Base-by-base conservation (phyloP, 2,797 vertebrate species). In the Danio tinwini region DNA sequence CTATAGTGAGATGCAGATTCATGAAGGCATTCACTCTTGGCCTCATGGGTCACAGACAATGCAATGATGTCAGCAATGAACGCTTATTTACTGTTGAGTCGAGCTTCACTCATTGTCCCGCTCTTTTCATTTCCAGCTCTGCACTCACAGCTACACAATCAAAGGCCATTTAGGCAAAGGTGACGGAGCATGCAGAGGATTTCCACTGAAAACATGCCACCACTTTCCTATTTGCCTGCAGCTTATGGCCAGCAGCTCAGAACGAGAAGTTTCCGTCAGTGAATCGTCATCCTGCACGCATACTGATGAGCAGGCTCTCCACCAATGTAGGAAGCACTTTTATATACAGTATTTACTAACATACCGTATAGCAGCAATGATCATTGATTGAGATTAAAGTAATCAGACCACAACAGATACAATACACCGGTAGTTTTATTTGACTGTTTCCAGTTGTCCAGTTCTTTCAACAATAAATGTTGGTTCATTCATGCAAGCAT, bases 21-120 rank as follows among this genome's bases (percentile, higher is more conserved):
- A 29, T 29, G 29, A 29, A 29, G 29, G n/a, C 29, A 29, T 29
- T 3, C 74, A 78, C 83, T 77, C 84, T 78, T 81, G 84, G 81
- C 80, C 91, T 89, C 92, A 93, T 93, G 93, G 91, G 87, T 92
- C 89, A 88, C 81, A 82, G 85, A 94, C 93, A 93, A 94, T 93
- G 88, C 91, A 91, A 90, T 94, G 95, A 96, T 94, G 95, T 96
- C 95, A 95, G 93, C 93, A 94, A 94, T 94, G 94, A 93, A 91
- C 90, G 93, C 91, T 94, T 94, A 94, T 94, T 96, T 96, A 94
- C 93, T 94, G 93, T 95, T 95, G 93, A 95, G 94, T 95, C 95
- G 94, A 95, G 92, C 93, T 91, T 88, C 86, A 77, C 74, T 91
- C 84, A 94, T 96, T 96, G 94, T 95, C 92, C 94, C 17, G 86